These are phyloP conservation scores for Blomia tropicalis DNA, from an alignment of 2,888 invertebrate species.

Conservation along the genomic window DNA sequence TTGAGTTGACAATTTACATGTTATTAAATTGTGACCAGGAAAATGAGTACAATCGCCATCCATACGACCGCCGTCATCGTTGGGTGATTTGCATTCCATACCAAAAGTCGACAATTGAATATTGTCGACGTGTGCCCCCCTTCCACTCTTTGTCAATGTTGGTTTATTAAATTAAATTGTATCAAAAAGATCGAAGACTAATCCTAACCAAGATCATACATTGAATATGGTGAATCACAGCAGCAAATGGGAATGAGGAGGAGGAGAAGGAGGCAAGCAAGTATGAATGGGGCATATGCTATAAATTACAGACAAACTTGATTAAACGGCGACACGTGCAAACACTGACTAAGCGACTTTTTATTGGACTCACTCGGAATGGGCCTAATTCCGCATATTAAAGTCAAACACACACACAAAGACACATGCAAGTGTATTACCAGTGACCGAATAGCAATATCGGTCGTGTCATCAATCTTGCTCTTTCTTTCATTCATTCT, in stretches of 20 bases:
- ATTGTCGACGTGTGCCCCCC: too few relatives aligned
- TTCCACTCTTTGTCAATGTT: not conserved
- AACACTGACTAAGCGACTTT: slow-evolving; percentile 10
- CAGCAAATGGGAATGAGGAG: too few relatives aligned
- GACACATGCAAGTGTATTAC: too few relatives aligned
- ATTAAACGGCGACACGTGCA: slow-evolving; percentile 13
- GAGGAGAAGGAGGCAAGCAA: too few relatives aligned
- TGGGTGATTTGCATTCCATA: slow-evolving; percentile 1
- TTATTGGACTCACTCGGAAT: slow-evolving; percentile 9
- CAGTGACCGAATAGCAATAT: slow-evolving; percentile 1
- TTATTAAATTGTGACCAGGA: slow-evolving; percentile 1
- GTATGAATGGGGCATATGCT: not conserved
- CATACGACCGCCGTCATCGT: not conserved
- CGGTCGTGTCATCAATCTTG: slow-evolving; percentile 12
- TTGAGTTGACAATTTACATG: slow-evolving; percentile 10
- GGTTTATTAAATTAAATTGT: slow-evolving; percentile 4
- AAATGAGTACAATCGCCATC: too few relatives aligned
- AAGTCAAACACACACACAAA: slow-evolving; percentile 8
- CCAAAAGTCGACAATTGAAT: too few relatives aligned
- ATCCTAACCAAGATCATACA: not conserved
- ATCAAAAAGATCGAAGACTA: slow-evolving; percentile 5
- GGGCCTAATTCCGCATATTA: slow-evolving; percentile 10
- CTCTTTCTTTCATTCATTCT: too few relatives aligned
- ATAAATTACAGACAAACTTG: slow-evolving; percentile 12
- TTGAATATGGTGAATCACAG: too few relatives aligned